Percentiles rank a stretch among this genome's conserved stretches.
Conservation (phyloP, 2,888 invertebrate genomes). For the Drosophila neotestacea region DNA sequence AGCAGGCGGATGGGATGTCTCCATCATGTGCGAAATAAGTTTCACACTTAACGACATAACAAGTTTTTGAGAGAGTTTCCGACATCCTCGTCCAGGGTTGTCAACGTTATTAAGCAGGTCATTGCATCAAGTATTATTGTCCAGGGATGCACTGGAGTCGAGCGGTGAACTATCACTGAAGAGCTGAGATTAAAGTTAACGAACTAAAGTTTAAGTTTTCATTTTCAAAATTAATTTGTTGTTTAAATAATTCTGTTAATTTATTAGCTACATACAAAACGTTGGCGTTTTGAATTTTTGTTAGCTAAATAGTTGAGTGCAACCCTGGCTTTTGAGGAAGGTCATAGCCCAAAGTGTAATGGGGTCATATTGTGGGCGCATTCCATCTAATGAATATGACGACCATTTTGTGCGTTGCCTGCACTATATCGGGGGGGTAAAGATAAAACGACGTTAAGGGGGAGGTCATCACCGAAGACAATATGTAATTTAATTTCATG, state of each 20-base stretch:
- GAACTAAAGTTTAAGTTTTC: no score
- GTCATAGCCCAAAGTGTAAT: conserved; percentile 50
- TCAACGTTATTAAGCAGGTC: conserved; percentile 63
- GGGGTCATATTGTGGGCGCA: conserved; percentile 39
- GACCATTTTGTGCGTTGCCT: conserved; percentile 32
- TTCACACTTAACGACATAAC: conserved; percentile 81
- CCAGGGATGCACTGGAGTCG: conserved; percentile 10
- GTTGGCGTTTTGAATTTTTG: no score
- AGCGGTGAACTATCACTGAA: no score
- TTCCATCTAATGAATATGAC: conserved; percentile 53
- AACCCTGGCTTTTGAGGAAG: conserved; percentile 29
- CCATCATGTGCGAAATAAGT: conserved; percentile 81
- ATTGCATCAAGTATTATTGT: conserved; percentile 58
- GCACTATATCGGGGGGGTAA: conserved; percentile 20
- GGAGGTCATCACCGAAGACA: conserved; percentile 39
- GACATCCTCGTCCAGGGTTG: conserved; percentile 64
- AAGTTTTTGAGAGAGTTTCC: conserved; percentile 65
- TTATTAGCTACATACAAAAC: no score
- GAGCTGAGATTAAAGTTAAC: no score
- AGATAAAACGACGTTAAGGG: not conserved
- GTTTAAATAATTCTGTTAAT: no score
- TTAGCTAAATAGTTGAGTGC: not conserved
- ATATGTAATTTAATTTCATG: conserved; percentile 80
- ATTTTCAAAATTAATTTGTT: no score
- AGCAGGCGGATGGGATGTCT: conserved; percentile 36